Evolutionary conservation across 2,797 vertebrate genomes (phyloP).

Genomic region (Sebastes jordani): DNA sequence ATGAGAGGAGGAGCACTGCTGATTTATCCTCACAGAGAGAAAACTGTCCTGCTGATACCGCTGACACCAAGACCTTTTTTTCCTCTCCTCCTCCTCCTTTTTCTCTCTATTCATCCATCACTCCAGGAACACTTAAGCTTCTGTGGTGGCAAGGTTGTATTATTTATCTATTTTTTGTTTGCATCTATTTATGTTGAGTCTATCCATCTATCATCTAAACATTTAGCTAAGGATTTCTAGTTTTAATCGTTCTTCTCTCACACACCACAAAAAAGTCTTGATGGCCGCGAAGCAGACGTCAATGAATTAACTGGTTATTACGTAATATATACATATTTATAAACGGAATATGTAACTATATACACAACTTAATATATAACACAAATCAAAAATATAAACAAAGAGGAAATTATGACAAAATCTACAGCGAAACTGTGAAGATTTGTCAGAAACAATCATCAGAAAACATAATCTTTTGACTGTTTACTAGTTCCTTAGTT

Average conservation of each 20-base stretch:
- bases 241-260: background rate
- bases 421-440: background rate
- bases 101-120: slow-evolving; percentile 9
- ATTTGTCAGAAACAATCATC: background rate
- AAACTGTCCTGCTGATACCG: slow-evolving; percentile 23
- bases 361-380: background rate
- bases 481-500: background rate
- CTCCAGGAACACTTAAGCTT: background rate
- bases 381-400: background rate
- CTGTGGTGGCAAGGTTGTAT: background rate
- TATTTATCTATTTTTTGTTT: background rate
- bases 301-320: background rate
- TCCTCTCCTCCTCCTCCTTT: background rate
- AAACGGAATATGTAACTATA: background rate
- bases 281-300: background rate
- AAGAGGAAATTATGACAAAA: background rate
- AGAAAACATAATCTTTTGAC: background rate
- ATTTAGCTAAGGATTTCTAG: background rate
- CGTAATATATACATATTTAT: background rate
- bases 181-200: background rate
- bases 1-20: slow-evolving; percentile 59
- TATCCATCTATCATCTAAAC: background rate
- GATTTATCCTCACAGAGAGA: slow-evolving; percentile 50
- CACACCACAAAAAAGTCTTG: background rate
- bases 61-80: slow-evolving; percentile 36